Conservation (phyloP, 2,888 invertebrate species). For the Augiades crinisus region DNA sequence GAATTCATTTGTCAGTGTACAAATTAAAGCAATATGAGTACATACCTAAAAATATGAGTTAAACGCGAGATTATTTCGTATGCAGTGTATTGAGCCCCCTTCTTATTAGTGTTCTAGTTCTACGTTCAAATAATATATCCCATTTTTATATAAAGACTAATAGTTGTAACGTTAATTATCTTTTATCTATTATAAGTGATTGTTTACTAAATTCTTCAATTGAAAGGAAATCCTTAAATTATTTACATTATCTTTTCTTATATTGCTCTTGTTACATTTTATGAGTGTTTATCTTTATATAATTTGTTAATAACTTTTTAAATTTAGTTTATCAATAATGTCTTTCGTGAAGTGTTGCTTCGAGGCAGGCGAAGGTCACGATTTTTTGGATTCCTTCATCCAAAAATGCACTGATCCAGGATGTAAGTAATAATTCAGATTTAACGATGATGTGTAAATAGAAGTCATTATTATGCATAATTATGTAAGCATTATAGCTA, state of each 20-base stretch:
- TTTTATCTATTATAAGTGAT: background rate
- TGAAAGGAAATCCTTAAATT: slow-evolving; percentile 22
- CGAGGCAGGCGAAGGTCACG: slow-evolving; percentile 87
- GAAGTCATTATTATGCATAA: background rate
- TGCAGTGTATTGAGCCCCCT: background rate
- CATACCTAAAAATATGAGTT: slow-evolving; percentile 15
- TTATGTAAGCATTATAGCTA: background rate
- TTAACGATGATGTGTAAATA: background rate
- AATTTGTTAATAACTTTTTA: background rate
- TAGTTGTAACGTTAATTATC: background rate
- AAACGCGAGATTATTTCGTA: slow-evolving; percentile 19
- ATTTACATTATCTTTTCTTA: slow-evolving; percentile 22
- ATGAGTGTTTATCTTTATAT: slow-evolving; percentile 2
- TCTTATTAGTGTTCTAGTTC: slow-evolving; percentile 1
- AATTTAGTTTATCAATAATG: slow-evolving; percentile 60
- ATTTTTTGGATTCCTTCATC: slow-evolving; percentile 87
- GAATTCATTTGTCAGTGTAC: slow-evolving; percentile 26
- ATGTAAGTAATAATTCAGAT: slow-evolving; percentile 83
- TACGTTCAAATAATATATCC: slow-evolving; percentile 1
- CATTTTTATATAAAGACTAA: background rate
- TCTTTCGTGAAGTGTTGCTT: slow-evolving; percentile 90
- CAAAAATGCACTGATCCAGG: slow-evolving; percentile 91
- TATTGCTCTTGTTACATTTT: slow-evolving; percentile 12
- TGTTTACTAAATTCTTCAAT: slow-evolving; percentile 11
- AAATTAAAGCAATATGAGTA: slow-evolving; percentile 31